Conservation (phyloP, 2,888 invertebrate species). For the Tipula vernalis region DNA sequence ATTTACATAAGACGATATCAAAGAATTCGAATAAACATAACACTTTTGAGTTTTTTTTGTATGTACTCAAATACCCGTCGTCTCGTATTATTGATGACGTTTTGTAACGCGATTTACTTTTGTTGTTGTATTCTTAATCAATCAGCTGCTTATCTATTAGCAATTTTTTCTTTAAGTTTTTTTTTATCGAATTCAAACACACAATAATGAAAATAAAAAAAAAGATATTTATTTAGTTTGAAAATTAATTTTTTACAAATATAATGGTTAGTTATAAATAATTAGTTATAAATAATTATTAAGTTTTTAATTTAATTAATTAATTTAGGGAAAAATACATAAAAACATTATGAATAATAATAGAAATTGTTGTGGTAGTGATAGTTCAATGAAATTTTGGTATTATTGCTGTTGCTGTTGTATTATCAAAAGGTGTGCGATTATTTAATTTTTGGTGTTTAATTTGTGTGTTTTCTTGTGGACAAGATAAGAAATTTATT, state of each 20-base stretch:
- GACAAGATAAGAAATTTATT: background rate
- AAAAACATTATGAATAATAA: background rate
- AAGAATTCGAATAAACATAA: background rate
- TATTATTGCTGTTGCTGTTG: conserved; percentile 8
- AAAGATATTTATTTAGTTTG: background rate
- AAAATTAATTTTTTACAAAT: background rate
- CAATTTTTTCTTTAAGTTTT: background rate
- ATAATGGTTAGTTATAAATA: background rate
- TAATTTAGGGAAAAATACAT: background rate
- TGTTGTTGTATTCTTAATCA: background rate
- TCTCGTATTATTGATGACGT: background rate
- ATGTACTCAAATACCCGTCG: background rate
- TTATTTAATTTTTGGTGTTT: background rate
- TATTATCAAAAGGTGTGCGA: conserved; percentile 5
- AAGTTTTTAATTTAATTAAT: background rate
- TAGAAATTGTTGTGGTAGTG: background rate
- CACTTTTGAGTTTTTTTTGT: background rate
- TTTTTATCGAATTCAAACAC: background rate
- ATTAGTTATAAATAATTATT: background rate
- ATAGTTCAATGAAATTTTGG: background rate
- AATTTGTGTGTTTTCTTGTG: background rate
- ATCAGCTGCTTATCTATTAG: conserved; percentile 8
- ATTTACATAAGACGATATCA: background rate
- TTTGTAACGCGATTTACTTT: background rate
- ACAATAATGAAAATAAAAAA: background rate